Conservation (phyloP, 2,888 invertebrate genomes). For the Hydriomena furcata region DNA sequence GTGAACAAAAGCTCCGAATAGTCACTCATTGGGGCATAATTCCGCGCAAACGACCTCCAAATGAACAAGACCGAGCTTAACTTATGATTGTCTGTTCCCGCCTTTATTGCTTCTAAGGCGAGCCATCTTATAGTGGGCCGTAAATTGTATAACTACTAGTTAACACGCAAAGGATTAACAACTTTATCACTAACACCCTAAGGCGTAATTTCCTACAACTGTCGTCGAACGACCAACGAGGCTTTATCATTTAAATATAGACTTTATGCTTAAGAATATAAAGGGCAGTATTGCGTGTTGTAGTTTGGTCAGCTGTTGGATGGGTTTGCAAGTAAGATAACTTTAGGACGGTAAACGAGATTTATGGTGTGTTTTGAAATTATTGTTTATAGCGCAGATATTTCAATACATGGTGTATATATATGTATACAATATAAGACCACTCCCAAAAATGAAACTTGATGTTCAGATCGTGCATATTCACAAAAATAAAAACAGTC, state of each 20-base stretch:
- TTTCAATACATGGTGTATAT: too few species aligned
- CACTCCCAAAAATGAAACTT: too few species aligned
- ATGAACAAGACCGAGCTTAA: slow-evolving; percentile 20
- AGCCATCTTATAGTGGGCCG: slow-evolving; percentile 7
- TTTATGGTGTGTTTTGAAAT: slow-evolving; percentile 14
- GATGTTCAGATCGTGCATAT: too few species aligned
- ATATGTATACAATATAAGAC: too few species aligned
- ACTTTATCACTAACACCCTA: slow-evolving; percentile 3
- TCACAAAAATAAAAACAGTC: too few species aligned
- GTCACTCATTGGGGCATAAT: slow-evolving; percentile 2
- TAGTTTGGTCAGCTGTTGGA: slow-evolving; percentile 3
- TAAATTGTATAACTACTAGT: slow-evolving; percentile 18
- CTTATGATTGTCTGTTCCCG: slow-evolving; percentile 21
- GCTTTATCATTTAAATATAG: slow-evolving; percentile 17
- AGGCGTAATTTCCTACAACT: slow-evolving; percentile 8
- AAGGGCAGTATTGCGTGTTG: slow-evolving; percentile 3
- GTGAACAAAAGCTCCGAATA: too few species aligned
- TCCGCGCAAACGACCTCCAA: slow-evolving; percentile 10
- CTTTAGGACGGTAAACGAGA: slow-evolving; percentile 3
- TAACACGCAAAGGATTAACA: slow-evolving; percentile 2
- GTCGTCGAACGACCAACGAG: background rate
- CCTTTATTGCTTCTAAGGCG: slow-evolving; percentile 15
- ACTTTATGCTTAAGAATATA: slow-evolving; percentile 10
- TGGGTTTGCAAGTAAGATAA: slow-evolving; percentile 1
- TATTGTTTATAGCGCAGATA: slow-evolving; percentile 17